These are phyloP conservation scores for Erebia ligea DNA, from an alignment of 2,888 invertebrate species.

Conservation along the genomic window DNA sequence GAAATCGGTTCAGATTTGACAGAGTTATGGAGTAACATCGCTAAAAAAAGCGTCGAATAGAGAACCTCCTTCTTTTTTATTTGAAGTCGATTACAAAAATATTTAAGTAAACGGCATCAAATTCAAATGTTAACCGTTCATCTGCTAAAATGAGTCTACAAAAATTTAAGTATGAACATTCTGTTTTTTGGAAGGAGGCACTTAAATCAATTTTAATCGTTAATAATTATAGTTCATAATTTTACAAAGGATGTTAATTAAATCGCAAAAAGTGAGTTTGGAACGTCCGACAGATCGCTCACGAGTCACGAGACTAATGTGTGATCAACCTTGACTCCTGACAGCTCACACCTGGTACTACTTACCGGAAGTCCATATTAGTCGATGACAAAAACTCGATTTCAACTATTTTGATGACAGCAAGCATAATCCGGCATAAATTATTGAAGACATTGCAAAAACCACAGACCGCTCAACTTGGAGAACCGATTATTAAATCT, in stretches of 20 bases:
- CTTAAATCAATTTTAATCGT: neutral
- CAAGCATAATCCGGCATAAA: constrained; percentile 11
- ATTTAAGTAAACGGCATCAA: too few relatives aligned
- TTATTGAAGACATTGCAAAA: constrained; percentile 2
- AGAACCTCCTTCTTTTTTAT: too few relatives aligned
- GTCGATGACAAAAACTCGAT: constrained; percentile 39
- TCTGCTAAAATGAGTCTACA: too few relatives aligned
- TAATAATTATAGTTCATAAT: constrained; percentile 16
- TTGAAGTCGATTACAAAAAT: too few relatives aligned
- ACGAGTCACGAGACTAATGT: constrained; percentile 26
- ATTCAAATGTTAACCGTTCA: too few relatives aligned
- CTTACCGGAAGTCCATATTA: constrained; percentile 42
- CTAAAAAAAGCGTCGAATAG: too few relatives aligned
- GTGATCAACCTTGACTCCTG: constrained; percentile 43
- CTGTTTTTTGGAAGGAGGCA: too few relatives aligned
- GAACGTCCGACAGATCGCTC: constrained; percentile 27
- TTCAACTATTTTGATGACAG: constrained; percentile 23
- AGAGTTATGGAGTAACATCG: too few relatives aligned
- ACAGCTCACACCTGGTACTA: constrained; percentile 41
- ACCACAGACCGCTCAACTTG: neutral
- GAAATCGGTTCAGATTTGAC: too few relatives aligned
- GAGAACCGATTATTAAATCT: too few relatives aligned
- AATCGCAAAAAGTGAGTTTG: constrained; percentile 26
- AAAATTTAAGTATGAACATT: too few relatives aligned
- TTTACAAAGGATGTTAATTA: constrained; percentile 20